Conservation (phyloP, 2,888 invertebrate species). For the Lysandra coridon region DNA sequence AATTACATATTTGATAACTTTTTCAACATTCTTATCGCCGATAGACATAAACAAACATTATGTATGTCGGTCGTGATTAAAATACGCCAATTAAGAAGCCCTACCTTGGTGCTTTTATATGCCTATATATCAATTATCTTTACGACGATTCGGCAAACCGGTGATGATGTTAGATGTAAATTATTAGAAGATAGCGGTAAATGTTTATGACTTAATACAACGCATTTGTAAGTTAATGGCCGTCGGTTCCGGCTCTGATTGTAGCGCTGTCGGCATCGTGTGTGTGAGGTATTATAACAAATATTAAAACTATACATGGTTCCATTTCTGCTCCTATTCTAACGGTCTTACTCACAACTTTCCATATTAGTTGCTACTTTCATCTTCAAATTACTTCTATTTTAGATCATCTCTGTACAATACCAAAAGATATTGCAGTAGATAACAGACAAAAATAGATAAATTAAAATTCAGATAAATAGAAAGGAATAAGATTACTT, state of each 20-base stretch:
- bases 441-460: neutral
- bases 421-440: neutral
- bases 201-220: conserved; percentile 30
- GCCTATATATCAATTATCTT: conserved; percentile 28
- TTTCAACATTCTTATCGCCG: neutral
- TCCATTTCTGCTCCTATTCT: conserved; percentile 11
- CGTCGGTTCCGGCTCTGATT: conserved; percentile 28
- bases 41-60: conserved; percentile 21
- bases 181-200: conserved; percentile 31
- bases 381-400: neutral
- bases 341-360: neutral
- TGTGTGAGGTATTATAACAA: conserved; percentile 25
- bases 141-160: conserved; percentile 27
- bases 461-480: neutral
- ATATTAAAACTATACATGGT: neutral
- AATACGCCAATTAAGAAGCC: conserved; percentile 26
- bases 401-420: neutral
- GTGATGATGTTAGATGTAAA: conserved; percentile 29
- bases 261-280: conserved; percentile 27
- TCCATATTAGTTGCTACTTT: neutral
- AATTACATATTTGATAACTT: neutral
- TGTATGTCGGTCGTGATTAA: conserved; percentile 24
- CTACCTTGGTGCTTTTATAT: conserved; percentile 22
- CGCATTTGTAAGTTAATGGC: conserved; percentile 29
- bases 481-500: neutral